Evolutionary conservation across 1,140 invertebrate genomes (phyloP).

Genomic region (Cardiocondyla obscurior): DNA sequence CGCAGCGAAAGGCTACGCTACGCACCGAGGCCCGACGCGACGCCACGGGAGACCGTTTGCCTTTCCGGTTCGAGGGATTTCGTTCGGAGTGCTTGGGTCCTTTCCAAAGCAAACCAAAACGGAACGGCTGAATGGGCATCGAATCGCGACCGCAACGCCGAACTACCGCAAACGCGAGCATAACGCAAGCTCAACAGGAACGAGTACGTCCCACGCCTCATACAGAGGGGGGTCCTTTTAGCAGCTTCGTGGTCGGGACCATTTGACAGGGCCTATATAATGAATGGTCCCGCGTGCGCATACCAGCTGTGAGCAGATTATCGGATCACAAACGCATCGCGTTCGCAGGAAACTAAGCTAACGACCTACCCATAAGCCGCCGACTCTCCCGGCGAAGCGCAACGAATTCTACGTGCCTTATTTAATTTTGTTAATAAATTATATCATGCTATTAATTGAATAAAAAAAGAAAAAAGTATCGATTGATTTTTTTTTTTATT

Average conservation of each 20-base stretch:
- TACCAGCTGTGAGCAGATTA: conserved; percentile 54
- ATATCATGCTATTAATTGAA: too few relatives aligned
- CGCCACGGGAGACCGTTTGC: conserved; percentile 74
- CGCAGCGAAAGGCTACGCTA: conserved; percentile 22
- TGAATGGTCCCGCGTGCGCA: conserved; percentile 66
- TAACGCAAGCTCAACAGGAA: conserved; percentile 75
- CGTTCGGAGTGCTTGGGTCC: conserved; percentile 77
- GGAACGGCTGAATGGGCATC: conserved; percentile 77
- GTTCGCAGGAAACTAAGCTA: conserved; percentile 25
- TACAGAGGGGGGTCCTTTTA: conserved; percentile 71
- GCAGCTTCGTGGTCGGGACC: conserved; percentile 73
- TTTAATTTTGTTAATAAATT: too few relatives aligned
- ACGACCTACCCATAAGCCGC: conserved; percentile 9
- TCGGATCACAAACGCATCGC: conserved; percentile 32
- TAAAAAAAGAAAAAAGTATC: too few relatives aligned
- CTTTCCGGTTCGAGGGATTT: conserved; percentile 75
- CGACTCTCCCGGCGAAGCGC: not conserved
- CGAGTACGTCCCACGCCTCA: conserved; percentile 55
- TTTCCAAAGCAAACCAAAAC: conserved; percentile 80
- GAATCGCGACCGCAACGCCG: conserved; percentile 77
- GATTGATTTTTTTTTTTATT: too few relatives aligned
- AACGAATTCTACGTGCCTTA: not conserved
- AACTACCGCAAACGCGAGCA: conserved; percentile 72
- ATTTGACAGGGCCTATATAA: conserved; percentile 76
- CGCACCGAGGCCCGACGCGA: conserved; percentile 23